These are phyloP conservation scores for Ibidorhyncha struthersii DNA, from an alignment of 2,113 vertebrate species.

Conservation along the genomic window DNA sequence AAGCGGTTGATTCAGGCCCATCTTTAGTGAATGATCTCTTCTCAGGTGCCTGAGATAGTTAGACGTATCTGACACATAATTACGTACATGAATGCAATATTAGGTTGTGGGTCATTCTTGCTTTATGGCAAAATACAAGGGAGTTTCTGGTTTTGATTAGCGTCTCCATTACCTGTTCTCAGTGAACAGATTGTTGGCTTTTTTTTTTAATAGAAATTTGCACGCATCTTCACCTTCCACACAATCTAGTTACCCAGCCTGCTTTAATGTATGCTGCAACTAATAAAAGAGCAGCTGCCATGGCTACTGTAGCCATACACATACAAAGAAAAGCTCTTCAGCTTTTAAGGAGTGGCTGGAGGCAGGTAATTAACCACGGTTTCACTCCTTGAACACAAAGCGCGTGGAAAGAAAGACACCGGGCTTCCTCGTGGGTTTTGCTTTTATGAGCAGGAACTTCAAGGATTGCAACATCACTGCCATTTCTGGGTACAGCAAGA, in stretches of 20 bases:
- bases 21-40: neutral
- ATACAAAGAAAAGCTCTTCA: neutral
- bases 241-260: neutral
- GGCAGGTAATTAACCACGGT: neutral
- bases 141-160: neutral
- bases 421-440: neutral
- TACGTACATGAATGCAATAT: neutral
- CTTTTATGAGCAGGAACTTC: neutral
- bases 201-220: neutral
- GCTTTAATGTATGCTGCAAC: neutral
- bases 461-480: neutral
- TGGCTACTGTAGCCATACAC: neutral
- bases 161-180: neutral
- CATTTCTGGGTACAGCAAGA: neutral
- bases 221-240: neutral
- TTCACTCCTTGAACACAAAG: neutral
- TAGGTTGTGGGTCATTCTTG: neutral
- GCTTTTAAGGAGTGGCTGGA: conserved; percentile 28
- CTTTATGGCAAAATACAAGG: neutral
- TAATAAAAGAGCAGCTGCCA: conserved; percentile 45
- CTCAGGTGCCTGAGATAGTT: neutral
- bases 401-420: rapidly evolving
- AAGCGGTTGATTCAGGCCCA: neutral
- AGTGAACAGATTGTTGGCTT: neutral
- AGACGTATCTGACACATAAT: neutral